phyloP scores from a whole-genome alignment of 1,140 invertebrate species.

The Zelostemma sp. region DNA sequence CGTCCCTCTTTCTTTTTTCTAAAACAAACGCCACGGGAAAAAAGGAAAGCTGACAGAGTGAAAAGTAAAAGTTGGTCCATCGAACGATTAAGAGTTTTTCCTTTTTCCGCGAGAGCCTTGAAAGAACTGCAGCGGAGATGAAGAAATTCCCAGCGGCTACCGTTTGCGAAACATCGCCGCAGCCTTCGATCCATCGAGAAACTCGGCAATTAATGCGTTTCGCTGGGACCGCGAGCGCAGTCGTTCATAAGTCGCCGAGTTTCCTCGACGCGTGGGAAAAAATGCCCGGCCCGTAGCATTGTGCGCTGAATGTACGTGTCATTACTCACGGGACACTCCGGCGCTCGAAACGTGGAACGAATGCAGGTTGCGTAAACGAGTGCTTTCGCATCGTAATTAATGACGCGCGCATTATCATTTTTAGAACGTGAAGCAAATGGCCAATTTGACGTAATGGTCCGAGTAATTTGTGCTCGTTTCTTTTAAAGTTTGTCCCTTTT shows the following conservation, averaged over 20 bases:
- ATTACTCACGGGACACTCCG: not conserved
- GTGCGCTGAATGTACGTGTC: not conserved
- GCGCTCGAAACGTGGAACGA: constrained; percentile 3
- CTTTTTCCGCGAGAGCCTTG: too few species aligned
- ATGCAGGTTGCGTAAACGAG: constrained; percentile 7
- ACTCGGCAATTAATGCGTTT: constrained; percentile 13
- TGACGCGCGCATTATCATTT: constrained; percentile 9
- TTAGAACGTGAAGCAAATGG: constrained; percentile 6
- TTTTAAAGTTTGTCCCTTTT: not conserved
- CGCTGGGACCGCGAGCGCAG: not conserved
- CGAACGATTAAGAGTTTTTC: constrained; percentile 6
- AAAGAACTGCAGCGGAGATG: too few species aligned
- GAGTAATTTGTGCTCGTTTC: constrained; percentile 5
- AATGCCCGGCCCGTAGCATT: not conserved
- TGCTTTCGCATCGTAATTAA: constrained; percentile 10
- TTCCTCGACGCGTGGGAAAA: constrained; percentile 12
- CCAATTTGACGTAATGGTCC: constrained; percentile 7
- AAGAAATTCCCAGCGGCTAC: constrained; percentile 9
- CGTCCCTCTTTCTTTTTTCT: too few species aligned
- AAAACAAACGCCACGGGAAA: too few species aligned
- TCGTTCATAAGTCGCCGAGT: constrained; percentile 8
- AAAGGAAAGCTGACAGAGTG: not conserved
- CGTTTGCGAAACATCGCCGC: constrained; percentile 1
- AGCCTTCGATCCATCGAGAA: constrained; percentile 9
- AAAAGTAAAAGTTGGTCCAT: not conserved